phyloP scores from a whole-genome alignment of 2,888 invertebrate species.

The Meiosimyza decipiens region DNA sequence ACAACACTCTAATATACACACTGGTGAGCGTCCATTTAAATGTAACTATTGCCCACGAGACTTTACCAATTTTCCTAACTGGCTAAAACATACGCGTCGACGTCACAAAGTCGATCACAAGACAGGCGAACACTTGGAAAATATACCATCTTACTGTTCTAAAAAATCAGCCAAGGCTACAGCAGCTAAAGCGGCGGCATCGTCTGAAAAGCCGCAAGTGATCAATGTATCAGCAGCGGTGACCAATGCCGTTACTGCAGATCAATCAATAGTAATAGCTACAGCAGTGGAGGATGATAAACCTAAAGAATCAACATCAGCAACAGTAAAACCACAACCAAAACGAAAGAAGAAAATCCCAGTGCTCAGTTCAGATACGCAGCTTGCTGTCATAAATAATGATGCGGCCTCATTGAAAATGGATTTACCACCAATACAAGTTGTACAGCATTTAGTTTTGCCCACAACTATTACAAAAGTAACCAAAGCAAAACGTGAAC shows the following conservation, averaged over 20 bases:
- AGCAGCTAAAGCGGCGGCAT: conserved; percentile 49
- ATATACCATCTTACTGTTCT: conserved; percentile 65
- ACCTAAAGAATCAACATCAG: not conserved
- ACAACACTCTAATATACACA: conserved; percentile 72
- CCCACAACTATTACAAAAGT: conserved; percentile 44
- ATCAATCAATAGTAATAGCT: not conserved
- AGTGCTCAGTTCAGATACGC: not conserved
- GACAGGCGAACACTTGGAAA: conserved; percentile 64
- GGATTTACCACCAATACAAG: conserved; percentile 3
- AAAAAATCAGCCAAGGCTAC: conserved; percentile 59
- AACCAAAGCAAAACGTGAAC: conserved; percentile 57
- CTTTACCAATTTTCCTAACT: conserved; percentile 73
- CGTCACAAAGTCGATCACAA: conserved; percentile 69
- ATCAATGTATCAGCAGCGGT: not conserved
- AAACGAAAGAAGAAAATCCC: conserved; percentile 45
- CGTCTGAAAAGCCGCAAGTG: conserved; percentile 19
- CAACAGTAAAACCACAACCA: conserved; percentile 34
- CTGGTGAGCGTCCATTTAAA: conserved; percentile 70
- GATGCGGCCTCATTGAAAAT: not conserved
- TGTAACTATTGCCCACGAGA: conserved; percentile 72
- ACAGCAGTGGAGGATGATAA: not conserved
- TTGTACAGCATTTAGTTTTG: conserved; percentile 22
- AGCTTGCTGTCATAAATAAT: conserved; percentile 30
- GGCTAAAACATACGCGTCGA: conserved; percentile 71
- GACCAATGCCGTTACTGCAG: not conserved